These are phyloP conservation scores for Lepeophtheirus salmonis DNA, from an alignment of 1,140 invertebrate genomes.

Conservation along the genomic window DNA sequence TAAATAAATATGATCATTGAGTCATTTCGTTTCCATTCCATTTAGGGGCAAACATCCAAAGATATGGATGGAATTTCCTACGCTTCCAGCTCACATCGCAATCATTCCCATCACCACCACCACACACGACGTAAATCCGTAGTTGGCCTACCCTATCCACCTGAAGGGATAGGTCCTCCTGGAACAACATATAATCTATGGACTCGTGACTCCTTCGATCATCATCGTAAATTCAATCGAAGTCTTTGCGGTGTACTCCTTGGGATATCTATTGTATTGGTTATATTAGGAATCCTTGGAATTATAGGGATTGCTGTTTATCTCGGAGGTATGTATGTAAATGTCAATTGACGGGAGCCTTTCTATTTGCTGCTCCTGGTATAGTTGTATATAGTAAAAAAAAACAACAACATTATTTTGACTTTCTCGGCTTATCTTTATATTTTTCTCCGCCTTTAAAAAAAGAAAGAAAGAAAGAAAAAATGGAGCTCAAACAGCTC, in stretches of 20 bases:
- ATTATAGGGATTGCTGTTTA: constrained; percentile 53
- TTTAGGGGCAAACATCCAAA: neutral
- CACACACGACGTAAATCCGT: neutral
- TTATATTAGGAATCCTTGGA: constrained; percentile 45
- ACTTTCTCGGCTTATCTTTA: neutral
- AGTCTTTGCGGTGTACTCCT: constrained; percentile 40
- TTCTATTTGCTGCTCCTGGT: too few relatives aligned
- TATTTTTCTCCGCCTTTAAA: neutral
- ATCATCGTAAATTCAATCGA: constrained; percentile 20
- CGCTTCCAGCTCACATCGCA: neutral
- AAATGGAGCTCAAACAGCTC: too few relatives aligned
- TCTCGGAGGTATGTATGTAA: constrained; percentile 48
- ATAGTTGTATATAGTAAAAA: constrained; percentile 10
- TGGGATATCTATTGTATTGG: constrained; percentile 42
- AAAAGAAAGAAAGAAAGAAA: too few relatives aligned
- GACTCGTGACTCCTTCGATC: constrained; percentile 4
- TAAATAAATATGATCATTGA: too few relatives aligned
- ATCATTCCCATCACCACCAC: too few relatives aligned
- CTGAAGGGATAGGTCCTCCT: constrained; percentile 7
- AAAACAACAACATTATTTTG: neutral
- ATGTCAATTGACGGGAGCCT: too few relatives aligned
- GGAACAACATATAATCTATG: constrained; percentile 9
- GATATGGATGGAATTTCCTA: neutral
- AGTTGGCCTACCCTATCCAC: neutral
- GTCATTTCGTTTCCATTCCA: too few relatives aligned